These are phyloP conservation scores for Phengaris arion DNA, from an alignment of 2,888 invertebrate genomes.

Conservation along the genomic window DNA sequence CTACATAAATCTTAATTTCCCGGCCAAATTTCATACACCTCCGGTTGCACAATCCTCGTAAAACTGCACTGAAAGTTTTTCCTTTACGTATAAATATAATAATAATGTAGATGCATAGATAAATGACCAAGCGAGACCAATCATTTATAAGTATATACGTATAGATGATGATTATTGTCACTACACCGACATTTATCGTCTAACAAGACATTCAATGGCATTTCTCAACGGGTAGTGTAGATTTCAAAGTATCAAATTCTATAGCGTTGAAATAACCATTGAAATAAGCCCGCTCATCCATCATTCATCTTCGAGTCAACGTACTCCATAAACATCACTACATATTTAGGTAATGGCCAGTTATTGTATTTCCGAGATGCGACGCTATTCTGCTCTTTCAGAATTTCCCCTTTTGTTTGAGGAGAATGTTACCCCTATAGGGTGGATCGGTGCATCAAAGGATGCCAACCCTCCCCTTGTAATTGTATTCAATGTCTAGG, in stretches of 20 bases:
- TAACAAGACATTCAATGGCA: too few relatives aligned
- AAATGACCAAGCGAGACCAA: too few relatives aligned
- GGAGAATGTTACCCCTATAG: constrained; percentile 30
- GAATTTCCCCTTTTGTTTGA: constrained; percentile 31
- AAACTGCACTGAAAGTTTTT: too few relatives aligned
- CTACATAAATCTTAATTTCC: too few relatives aligned
- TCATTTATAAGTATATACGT: too few relatives aligned
- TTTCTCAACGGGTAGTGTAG: too few relatives aligned
- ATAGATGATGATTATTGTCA: too few relatives aligned
- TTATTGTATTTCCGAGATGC: constrained; percentile 28
- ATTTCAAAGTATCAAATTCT: background rate
- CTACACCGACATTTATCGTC: too few relatives aligned
- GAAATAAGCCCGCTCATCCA: background rate
- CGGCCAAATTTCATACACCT: too few relatives aligned
- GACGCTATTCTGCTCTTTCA: constrained; percentile 28
- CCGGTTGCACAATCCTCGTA: too few relatives aligned
- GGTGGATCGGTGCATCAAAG: constrained; percentile 34
- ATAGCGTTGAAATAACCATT: background rate
- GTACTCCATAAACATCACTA: background rate
- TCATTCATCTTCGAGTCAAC: background rate
- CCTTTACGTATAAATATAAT: too few relatives aligned
- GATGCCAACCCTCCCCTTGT: constrained; percentile 29
- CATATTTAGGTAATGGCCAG: constrained; percentile 27
- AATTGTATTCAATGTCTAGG: constrained; percentile 31
- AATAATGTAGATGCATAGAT: too few relatives aligned